Evolutionary conservation across 2,113 vertebrate species (phyloP), one percentile per base, ranked within the genome.

Genomic region (Irena cyanogastra): DNA sequence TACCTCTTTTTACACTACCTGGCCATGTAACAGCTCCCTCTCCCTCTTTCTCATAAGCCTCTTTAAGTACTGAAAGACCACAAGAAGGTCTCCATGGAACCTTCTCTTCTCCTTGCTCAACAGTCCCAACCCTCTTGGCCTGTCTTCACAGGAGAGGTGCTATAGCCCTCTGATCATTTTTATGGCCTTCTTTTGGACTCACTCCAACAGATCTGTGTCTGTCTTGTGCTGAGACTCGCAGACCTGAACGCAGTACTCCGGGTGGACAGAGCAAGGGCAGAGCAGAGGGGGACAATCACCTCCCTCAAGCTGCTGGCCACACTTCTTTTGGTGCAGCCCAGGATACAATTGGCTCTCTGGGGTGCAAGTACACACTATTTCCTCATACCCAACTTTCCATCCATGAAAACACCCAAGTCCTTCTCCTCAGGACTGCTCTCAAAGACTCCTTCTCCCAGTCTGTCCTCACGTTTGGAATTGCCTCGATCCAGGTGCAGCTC

Each of bases 401-500:
- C n/a, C 65, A 17, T 6, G 7, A 64, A 26, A 64, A 31, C 3
- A 3, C 6, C 11, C 21, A 64, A 15, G 66, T 56, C 16, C 13
- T 70, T 41, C 12, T 53, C 28, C 19, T 45, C 19, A 30, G n/a
- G 33, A 6, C 27, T 35, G 31, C 3, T 59, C 61, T 44, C 39
- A n/a, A 10, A 24, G 27, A 23, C 27, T 47, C 44, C 30, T 65
- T 35, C 7, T 61, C 7, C 24, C n/a, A 31, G 24, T 31, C 14
- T 56, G 9, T 52, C 15, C 7, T 60, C 11, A 37, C 2, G 0
- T 69, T 31, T 44, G 53, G 45, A 26, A 35, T 42, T 57, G 26
- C 26, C 9, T 13, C 0, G 0, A 9, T 20, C 53, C 37, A 18
- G 26, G 16, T 50, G 44, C 61, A 66, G 61, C 4, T 42, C 37